Base-by-base conservation (phyloP, 1,140 invertebrate species). In the Formica selysi region DNA sequence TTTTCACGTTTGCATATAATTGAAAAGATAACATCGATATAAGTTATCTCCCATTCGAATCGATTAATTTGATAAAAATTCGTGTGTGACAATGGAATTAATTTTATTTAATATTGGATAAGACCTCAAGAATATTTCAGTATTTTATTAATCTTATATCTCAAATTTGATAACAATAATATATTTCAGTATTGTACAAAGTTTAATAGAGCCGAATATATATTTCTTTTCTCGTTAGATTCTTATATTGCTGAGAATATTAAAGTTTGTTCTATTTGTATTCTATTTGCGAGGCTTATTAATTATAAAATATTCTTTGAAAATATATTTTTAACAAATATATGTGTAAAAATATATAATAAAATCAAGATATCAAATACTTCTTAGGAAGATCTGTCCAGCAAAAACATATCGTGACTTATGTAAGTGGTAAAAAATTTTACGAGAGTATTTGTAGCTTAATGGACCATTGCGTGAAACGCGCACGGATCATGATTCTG, bases 301-400 rank as follows among this genome's bases (percentile, higher is more conserved):
- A 44, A 44, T 67, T 79, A 54, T 22, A 26, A 61, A 81, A n/a
- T 36, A 61, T n/a, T 51, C 22, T 29, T 19, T n/a, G 16, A 59
- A 8, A 73, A 32, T 65, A 65, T 54, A 79, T 54, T 36, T 36
- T 16, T 79, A 51, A 65, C 3, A 78, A 79, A 67, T 51, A 54
- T 65, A 26, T 48, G 11, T 74, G 61, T 44, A 71, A 71, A 81
- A 57, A 32, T 26, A n/a, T 73, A 32, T 36, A 32, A 71, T n/a
- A 80, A 38, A 57, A 80, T 73, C 11, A 54, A 73, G 10, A 6
- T 57, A 70, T 70, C 19, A 11, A 54, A 6, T 10, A 44, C 11
- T 57, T 54, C 1, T 19, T 5, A 59, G 51, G 0, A 32, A 70
- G 11, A 22, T 48, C 4, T 26, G 32, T 76, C 6, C 3, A 61